A percentile compares a stretch with the other conserved stretches of the same genome.
phyloP scores from a whole-genome alignment of 1,140 invertebrate genomes.

The Zeugodacus cucurbitae region DNA sequence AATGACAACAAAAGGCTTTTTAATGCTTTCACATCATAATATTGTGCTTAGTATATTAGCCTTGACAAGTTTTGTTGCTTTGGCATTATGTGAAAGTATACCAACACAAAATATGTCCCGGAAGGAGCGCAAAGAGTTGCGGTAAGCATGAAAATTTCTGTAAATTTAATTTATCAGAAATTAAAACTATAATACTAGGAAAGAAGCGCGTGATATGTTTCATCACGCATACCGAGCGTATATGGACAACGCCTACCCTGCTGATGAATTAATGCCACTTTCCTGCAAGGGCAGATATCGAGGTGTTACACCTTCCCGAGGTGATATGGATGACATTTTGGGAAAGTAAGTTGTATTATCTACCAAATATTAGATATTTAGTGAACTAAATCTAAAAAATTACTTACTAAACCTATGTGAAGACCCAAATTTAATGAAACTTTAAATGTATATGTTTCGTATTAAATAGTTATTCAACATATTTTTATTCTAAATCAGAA shows the following conservation, averaged over 20 bases:
- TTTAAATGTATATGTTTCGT: too few species aligned
- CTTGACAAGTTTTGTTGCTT: background rate
- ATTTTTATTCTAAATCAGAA: too few species aligned
- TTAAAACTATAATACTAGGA: constrained; percentile 46
- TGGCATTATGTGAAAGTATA: constrained; percentile 46
- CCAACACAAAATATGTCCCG: constrained; percentile 70
- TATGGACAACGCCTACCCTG: constrained; percentile 97
- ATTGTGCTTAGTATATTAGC: background rate
- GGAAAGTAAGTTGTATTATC: constrained; percentile 93
- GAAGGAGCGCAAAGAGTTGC: constrained; percentile 70
- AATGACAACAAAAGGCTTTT: background rate
- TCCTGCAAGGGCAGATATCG: constrained; percentile 93
- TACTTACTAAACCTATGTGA: too few species aligned
- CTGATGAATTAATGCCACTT: constrained; percentile 98
- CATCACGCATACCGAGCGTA: constrained; percentile 97
- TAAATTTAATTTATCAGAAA: background rate
- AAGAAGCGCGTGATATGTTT: constrained; percentile 91
- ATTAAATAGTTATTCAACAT: too few species aligned
- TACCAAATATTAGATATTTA: too few species aligned
- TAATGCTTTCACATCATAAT: background rate
- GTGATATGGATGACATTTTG: constrained; percentile 95
- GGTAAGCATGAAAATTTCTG: constrained; percentile 62
- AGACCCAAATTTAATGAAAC: too few species aligned
- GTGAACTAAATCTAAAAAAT: too few species aligned
- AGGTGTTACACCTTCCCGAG: constrained; percentile 85